Conservation (phyloP, 2,888 invertebrate genomes). For the Drosophila monieri region DNA sequence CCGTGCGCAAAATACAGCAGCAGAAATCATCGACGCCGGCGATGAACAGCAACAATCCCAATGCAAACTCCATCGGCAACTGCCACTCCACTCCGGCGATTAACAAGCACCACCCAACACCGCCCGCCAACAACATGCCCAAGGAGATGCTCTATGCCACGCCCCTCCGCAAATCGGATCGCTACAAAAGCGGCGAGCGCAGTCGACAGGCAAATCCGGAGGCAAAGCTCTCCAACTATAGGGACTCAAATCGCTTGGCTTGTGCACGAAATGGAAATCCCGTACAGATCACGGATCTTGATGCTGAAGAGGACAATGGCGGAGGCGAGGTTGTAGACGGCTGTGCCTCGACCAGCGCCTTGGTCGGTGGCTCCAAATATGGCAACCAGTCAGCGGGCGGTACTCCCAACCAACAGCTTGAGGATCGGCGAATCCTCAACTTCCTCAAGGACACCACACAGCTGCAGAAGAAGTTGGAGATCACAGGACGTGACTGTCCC, state of each 20-base stretch:
- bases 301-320: conserved; percentile 73
- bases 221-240: conserved; percentile 80
- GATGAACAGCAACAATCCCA: conserved; percentile 42
- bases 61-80: conserved; percentile 69
- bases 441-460: conserved; percentile 84
- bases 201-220: conserved; percentile 69
- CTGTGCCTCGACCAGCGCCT: conserved; percentile 73
- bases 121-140: conserved; percentile 65
- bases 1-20: conserved; percentile 83
- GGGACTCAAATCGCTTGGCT: conserved; percentile 80
- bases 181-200: conserved; percentile 82
- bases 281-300: conserved; percentile 78
- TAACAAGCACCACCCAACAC: conserved; percentile 45
- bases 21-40: conserved; percentile 67
- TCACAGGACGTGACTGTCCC: conserved; percentile 82
- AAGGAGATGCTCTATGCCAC: conserved; percentile 84
- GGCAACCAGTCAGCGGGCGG: conserved; percentile 59
- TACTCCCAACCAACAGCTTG: conserved; percentile 80
- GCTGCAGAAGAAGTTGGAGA: conserved; percentile 83
- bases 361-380: conserved; percentile 68
- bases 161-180: conserved; percentile 83
- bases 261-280: conserved; percentile 79
- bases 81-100: conserved; percentile 48
- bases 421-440: conserved; percentile 84
- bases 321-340: conserved; percentile 62